Evolutionary conservation across 2,888 invertebrate genomes (phyloP).

Genomic region (Tetramorium bicarinatum): DNA sequence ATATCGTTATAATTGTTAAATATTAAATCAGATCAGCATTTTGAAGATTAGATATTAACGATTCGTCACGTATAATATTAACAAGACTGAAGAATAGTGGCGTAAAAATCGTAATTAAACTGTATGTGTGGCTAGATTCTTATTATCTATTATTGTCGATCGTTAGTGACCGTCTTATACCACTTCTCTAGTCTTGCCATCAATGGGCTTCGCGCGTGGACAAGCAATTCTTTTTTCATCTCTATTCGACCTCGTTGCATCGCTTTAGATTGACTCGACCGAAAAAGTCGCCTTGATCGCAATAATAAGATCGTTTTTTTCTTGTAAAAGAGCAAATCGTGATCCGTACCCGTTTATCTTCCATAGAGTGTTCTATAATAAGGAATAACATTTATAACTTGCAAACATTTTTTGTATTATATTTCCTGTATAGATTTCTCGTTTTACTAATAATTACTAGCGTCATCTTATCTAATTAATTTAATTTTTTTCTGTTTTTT

Average conservation of each 20-base stretch:
- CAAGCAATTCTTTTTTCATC: constrained; percentile 1
- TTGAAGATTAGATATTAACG: neutral
- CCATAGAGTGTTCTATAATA: neutral
- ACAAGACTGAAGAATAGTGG: neutral
- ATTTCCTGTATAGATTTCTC: neutral
- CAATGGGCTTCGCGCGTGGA: neutral
- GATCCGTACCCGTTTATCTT: neutral
- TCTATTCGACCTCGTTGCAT: neutral
- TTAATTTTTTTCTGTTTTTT: neutral
- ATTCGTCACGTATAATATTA: neutral
- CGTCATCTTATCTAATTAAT: neutral
- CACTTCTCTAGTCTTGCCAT: neutral
- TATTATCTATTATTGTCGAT: neutral
- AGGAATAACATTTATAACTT: neutral
- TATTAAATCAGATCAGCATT: neutral
- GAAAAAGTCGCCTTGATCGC: constrained; percentile 10
- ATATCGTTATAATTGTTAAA: neutral
- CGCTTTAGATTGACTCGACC: neutral
- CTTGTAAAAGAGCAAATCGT: neutral
- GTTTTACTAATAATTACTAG: neutral
- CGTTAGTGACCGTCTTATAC: neutral
- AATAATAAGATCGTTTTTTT: constrained; percentile 28
- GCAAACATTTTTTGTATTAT: neutral
- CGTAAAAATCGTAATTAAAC: neutral
- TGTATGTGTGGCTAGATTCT: neutral